A percentile compares a stretch with the other conserved stretches of the same genome.
Evolutionary conservation across 2,797 vertebrate genomes (phyloP).

Genomic region (Sternarchorhynchus goeldii): DNA sequence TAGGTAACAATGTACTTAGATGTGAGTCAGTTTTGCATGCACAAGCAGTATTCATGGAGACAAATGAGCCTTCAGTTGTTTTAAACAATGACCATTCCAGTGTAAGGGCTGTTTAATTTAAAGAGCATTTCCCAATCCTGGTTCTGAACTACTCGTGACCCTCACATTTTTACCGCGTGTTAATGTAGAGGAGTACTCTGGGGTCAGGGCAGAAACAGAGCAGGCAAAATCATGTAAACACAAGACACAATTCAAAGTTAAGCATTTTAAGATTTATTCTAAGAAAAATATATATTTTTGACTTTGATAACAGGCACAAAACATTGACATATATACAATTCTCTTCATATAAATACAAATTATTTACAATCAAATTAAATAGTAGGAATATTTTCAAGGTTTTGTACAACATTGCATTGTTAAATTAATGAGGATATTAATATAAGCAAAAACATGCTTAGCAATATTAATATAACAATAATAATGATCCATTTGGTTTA

Average conservation of each 20-base stretch:
- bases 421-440: conserved; percentile 72
- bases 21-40: not conserved
- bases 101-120: conserved; percentile 4
- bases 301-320: conserved; percentile 66
- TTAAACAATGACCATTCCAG: not conserved
- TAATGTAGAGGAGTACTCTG: too few species aligned
- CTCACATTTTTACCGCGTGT: too few species aligned
- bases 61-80: not conserved
- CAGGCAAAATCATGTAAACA: not conserved
- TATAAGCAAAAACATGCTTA: conserved; percentile 26
- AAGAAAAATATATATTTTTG: conserved; percentile 76
- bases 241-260: conserved; percentile 15
- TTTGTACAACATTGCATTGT: conserved; percentile 78
- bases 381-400: conserved; percentile 63
- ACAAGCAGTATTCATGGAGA: not conserved
- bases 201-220: too few species aligned
- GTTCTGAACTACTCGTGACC: not conserved
- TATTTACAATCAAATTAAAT: conserved; percentile 80
- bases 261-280: conserved; percentile 74
- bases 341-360: conserved; percentile 79
- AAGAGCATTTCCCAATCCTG: not conserved
- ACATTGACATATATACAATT: conserved; percentile 78
- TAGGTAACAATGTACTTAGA: not conserved
- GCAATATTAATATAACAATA: conserved; percentile 51
- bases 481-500: conserved; percentile 70